phyloP scores from a whole-genome alignment of 2,888 invertebrate species.

The Unio delphinus region DNA sequence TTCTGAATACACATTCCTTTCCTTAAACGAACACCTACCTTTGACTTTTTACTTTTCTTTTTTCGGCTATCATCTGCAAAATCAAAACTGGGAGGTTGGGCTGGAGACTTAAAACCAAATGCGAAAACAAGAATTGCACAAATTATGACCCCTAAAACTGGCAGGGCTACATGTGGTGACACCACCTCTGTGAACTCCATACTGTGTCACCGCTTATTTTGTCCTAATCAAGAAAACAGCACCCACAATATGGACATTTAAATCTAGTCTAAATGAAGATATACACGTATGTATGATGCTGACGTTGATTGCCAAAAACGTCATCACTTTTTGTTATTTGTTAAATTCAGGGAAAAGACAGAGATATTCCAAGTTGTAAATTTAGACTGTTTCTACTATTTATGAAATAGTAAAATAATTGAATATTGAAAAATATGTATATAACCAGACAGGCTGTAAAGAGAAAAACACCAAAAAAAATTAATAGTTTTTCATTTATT shows the following conservation, averaged over 20 bases:
- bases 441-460: no score
- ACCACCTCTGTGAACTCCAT: conserved; percentile 68
- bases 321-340: conserved; percentile 38
- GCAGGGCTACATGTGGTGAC: conserved; percentile 75
- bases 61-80: conserved; percentile 57
- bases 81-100: conserved; percentile 77
- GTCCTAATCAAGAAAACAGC: conserved; percentile 10
- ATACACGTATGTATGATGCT: conserved; percentile 51
- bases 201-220: conserved; percentile 5
- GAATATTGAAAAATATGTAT: no score
- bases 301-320: conserved; percentile 60
- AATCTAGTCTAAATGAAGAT: conserved; percentile 13
- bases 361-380: no score
- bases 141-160: conserved; percentile 79
- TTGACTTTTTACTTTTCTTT: conserved; percentile 46
- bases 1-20: no score
- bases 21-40: conserved; percentile 31
- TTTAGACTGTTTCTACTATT: no score
- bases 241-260: conserved; percentile 51
- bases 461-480: no score
- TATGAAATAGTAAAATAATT: no score
- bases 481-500: no score
- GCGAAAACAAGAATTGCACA: conserved; percentile 83
- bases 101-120: conserved; percentile 85
- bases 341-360: no score